Evolutionary conservation across 2,888 invertebrate genomes (phyloP), one percentile per base, ranked within the genome.

Genomic region (Protodeltote pygarga): DNA sequence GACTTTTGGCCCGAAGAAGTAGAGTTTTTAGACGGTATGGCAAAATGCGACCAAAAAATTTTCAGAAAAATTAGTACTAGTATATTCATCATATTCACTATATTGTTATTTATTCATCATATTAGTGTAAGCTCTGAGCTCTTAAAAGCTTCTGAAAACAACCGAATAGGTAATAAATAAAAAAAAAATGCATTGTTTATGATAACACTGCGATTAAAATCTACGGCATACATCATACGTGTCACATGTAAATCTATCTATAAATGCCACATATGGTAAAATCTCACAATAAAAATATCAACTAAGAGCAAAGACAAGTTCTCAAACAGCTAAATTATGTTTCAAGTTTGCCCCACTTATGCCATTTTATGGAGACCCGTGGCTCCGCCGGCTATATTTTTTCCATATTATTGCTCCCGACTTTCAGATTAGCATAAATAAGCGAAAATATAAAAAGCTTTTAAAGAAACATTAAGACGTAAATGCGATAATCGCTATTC

Each of bases 381-480:
- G 78, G 76, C 77, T 77, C 70, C 63, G 60, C 49, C 65, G 66
- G 71, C 71, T 63, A 71, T 82, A 82, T 73, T 79, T 81, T 75
- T 73, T 69, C 71, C 65, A 75, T 74, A 75, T 79, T 82, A 83
- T 80, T 77, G 72, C 82, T 75, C 72, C 68, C 73, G 72, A 74
- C 77, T 80, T 79, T 73, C 46, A 71, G 69, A 82, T 82, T 81
- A 80, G 69, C 81, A 80, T 81, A 78, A 80, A 79, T 77, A 79
- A 73, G 71, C 67, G 67, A 70, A 79, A 75, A 78, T 73, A 73
- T 63, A 61, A 75, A 78, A 81, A 80, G 79, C 83, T 82, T 81
- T 83, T 76, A 76, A 77, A 78, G 68, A 74, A 75, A 77, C 71
- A 75, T 78, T 77, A 80, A 68, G 66, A 66, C 62, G 63, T 55